phyloP scores from a whole-genome alignment of 2,888 invertebrate genomes.

The Synergus umbraculus region DNA sequence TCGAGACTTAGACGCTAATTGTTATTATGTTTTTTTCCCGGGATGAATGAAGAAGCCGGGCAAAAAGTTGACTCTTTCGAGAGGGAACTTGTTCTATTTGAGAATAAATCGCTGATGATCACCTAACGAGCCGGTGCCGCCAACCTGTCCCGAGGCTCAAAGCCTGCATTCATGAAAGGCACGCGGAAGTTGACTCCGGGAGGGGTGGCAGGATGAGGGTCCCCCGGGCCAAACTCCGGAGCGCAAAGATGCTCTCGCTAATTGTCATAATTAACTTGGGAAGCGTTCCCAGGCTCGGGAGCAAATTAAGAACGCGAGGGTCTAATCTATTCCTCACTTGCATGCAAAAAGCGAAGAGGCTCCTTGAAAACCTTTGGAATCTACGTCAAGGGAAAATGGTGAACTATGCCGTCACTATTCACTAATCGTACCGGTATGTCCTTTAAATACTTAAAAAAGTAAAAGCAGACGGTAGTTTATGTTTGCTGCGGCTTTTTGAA shows the following conservation, averaged over 20 bases:
- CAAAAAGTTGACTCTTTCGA: neutral
- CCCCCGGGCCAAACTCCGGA: conserved; percentile 3
- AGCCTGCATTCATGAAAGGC: conserved; percentile 1
- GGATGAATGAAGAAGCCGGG: neutral
- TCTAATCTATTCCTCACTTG: conserved; percentile 6
- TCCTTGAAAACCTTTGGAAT: too few relatives aligned
- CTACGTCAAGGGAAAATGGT: too few relatives aligned
- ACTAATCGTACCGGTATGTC: too few relatives aligned
- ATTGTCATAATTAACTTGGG: conserved; percentile 44
- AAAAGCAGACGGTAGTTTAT: too few relatives aligned
- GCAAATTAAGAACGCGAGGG: neutral
- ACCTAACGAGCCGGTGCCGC: conserved; percentile 58
- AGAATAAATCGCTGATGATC: conserved; percentile 55
- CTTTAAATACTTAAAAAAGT: neutral
- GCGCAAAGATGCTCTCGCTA: neutral
- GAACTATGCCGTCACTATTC: too few relatives aligned
- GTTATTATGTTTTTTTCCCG: neutral
- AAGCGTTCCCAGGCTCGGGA: conserved; percentile 32
- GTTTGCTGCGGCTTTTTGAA: neutral
- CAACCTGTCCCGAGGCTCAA: conserved; percentile 51
- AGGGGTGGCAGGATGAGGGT: conserved; percentile 17
- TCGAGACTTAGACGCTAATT: neutral
- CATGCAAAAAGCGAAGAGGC: neutral
- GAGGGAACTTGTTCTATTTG: conserved; percentile 5
- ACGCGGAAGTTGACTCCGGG: conserved; percentile 11